Conservation (phyloP, 1,140 invertebrate species). For the Drosophila pseudoananassae region DNA sequence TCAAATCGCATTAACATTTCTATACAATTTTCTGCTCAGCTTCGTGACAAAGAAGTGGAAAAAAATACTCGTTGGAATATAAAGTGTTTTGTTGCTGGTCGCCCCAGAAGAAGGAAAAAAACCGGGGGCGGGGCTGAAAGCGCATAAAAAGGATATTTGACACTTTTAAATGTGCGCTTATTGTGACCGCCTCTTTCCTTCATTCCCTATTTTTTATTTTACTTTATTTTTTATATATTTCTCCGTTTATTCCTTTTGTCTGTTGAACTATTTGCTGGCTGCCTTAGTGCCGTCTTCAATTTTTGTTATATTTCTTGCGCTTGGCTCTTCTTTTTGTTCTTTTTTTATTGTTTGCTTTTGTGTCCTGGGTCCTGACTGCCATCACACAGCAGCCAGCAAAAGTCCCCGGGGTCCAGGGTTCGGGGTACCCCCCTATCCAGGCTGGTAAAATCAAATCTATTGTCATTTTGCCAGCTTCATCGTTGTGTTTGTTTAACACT, state of each 20-base stretch:
- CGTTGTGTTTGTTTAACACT: conserved; percentile 21
- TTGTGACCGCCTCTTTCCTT: conserved; percentile 57
- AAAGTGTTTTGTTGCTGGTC: conserved; percentile 74
- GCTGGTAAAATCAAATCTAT: conserved; percentile 78
- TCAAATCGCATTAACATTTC: conserved; percentile 83
- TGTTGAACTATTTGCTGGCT: conserved; percentile 74
- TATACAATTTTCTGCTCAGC: conserved; percentile 79
- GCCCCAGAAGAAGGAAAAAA: conserved; percentile 8
- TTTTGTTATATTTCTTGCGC: conserved; percentile 78
- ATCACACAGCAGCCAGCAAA: conserved; percentile 33
- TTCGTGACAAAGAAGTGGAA: conserved; percentile 66
- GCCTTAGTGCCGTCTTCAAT: conserved; percentile 67
- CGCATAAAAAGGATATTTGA: conserved; percentile 83
- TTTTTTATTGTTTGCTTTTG: conserved; percentile 76
- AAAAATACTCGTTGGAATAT: conserved; percentile 56
- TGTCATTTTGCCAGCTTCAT: conserved; percentile 75
- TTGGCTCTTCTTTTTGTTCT: conserved; percentile 35
- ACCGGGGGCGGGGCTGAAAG: conserved; percentile 52
- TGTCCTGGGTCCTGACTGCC: conserved; percentile 73
- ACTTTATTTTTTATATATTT: conserved; percentile 7
- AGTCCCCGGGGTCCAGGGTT: conserved; percentile 27
- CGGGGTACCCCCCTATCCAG: conserved; percentile 17
- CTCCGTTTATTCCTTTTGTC: conserved; percentile 61
- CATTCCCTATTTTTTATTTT: neutral
- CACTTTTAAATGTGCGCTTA: conserved; percentile 83